Evolutionary conservation across 2,888 invertebrate species (phyloP), one percentile per base, ranked within the genome.

Genomic region (Tachina grossa): DNA sequence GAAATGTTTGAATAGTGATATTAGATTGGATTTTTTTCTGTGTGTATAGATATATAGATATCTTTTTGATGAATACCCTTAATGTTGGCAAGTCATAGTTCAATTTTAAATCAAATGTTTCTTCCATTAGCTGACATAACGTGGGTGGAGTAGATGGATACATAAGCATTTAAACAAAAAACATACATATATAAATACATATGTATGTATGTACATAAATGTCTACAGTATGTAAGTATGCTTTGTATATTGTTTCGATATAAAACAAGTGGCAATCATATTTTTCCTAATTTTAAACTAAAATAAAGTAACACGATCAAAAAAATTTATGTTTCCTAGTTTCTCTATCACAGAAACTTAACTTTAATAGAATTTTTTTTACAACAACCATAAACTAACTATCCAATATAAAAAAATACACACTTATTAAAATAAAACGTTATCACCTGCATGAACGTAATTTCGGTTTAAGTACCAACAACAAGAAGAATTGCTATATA

Each of bases 381-480:
- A 11, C 16, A 39, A 14, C n/a, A 68, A 41, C 9, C 47, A 57
- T 51, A 69, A 43, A 49, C 49, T 39, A 43, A 49, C 49, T 39
- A 39, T 39, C 43, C 31, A 74, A 72, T 49, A 10, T 45, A 19
- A 9, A 19, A 9, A 71, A 9, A 51, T 14, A 51, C 14, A 14
- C 3, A 8, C n/a, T 8, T 39, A 57, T 43, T 63, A 47, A 65
- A 39, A 61, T 19, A 13, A 41, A 61, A 68, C 11, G 19, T 61
- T 68, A 83, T 74, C 83, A 83, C 77, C 77, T 83, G 83, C 77
- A 59, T 68, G 31, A 49, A 43, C 11, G 13, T 77, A 72, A 76
- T 66, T 65, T 2, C 59, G n/a, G 57, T 71, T 71, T 41, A 9
- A 49, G 47, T 22, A 11, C 2, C 51, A 61, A 53, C 41, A 22